phyloP scores from a whole-genome alignment of 2,113 vertebrate species.

The Saguinus imperator region DNA sequence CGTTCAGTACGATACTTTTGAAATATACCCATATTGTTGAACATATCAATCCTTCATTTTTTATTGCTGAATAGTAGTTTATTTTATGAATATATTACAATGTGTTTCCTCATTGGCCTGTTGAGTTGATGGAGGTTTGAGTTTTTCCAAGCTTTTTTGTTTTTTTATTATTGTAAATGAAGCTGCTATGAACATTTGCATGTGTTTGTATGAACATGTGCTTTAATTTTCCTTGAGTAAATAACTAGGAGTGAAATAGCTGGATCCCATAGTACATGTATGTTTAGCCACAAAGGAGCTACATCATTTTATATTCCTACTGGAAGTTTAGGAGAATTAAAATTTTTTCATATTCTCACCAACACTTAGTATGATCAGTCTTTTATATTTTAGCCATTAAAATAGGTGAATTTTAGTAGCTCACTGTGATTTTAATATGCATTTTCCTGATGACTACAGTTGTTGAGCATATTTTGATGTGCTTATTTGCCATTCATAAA shows the following conservation, averaged over 20 bases:
- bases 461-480: not conserved
- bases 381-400: not conserved
- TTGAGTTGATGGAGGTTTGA: not conserved
- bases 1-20: not conserved
- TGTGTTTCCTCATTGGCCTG: not conserved
- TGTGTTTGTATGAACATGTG: not conserved
- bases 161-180: not conserved
- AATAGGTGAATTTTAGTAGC: not conserved
- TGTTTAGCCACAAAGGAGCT: not conserved
- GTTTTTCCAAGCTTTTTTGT: not conserved
- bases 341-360: not conserved
- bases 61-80: not conserved
- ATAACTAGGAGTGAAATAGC: not conserved
- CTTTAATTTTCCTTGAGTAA: not conserved
- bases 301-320: not conserved
- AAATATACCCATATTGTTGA: not conserved
- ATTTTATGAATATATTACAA: not conserved
- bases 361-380: not conserved
- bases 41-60: not conserved
- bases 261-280: not conserved
- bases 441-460: not conserved
- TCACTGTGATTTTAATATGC: not conserved
- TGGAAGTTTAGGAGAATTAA: not conserved
- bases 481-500: not conserved
- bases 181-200: not conserved